Evolutionary conservation across 2,797 vertebrate species (phyloP).

Genomic region (Cossypha dichroa): DNA sequence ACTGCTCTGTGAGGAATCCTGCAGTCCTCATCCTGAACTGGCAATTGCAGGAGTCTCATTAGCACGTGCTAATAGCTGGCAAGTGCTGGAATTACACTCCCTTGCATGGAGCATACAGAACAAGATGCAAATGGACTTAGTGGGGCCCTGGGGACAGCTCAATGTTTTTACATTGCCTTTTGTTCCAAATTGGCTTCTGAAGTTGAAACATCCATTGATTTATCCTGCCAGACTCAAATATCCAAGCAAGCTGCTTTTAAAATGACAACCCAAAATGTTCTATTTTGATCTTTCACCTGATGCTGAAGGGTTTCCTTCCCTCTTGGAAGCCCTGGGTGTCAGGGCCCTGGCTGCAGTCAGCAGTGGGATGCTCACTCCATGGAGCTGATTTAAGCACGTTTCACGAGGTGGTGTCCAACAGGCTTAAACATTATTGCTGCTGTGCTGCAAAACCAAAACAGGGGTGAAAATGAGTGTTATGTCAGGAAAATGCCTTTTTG

Average conservation of each 20-base stretch:
- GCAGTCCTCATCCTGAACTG: background rate
- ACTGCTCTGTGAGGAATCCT: background rate
- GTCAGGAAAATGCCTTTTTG: background rate
- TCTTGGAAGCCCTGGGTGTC: background rate
- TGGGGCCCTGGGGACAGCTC: background rate
- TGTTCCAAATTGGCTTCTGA: background rate
- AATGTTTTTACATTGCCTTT: background rate
- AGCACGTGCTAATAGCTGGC: background rate
- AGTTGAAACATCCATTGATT: background rate
- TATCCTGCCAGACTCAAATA: background rate
- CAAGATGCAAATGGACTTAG: slow-evolving; percentile 16
- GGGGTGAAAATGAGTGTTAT: background rate
- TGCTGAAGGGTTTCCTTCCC: background rate
- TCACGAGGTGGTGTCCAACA: background rate
- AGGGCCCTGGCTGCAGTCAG: background rate
- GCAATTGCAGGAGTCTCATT: background rate
- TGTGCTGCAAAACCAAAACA: background rate
- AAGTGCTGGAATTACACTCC: background rate
- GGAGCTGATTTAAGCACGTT: background rate
- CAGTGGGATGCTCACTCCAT: background rate
- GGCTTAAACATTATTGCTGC: background rate
- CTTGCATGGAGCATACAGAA: background rate
- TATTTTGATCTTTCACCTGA: background rate
- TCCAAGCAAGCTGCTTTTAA: background rate
- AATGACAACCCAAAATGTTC: background rate